These are phyloP conservation scores for Acrossocheilus wenchowensis DNA, from an alignment of 2,797 vertebrate species.

Conservation along the genomic window DNA sequence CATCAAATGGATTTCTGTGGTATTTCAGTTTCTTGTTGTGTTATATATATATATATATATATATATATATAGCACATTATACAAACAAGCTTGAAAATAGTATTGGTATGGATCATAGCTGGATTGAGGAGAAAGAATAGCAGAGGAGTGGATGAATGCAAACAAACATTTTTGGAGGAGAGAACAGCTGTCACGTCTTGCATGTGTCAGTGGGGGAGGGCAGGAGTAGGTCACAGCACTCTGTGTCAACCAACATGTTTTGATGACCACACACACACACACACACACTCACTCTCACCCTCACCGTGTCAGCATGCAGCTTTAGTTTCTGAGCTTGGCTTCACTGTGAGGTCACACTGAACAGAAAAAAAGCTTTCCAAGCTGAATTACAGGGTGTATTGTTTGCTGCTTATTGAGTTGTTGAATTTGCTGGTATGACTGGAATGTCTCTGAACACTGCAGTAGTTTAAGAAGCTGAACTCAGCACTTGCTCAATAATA, in stretches of 20 bases:
- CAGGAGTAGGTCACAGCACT: not conserved
- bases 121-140: not conserved
- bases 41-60: not conserved
- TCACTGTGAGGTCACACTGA: conserved; percentile 17
- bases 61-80: not conserved
- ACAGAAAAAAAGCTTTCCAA: conserved; percentile 38
- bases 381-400: conserved; percentile 11
- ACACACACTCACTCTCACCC: conserved; percentile 9
- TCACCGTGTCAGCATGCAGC: conserved; percentile 18
- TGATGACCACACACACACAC: conserved; percentile 42
- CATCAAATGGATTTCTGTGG: not conserved
- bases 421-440: conserved; percentile 61
- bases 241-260: conserved; percentile 38
- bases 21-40: not conserved
- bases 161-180: conserved; percentile 34
- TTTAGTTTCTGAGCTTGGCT: conserved; percentile 31
- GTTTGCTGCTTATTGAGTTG: conserved; percentile 63
- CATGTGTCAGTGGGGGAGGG: conserved; percentile 16
- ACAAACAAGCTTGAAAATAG: not conserved
- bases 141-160: conserved; percentile 23
- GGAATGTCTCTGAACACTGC: conserved; percentile 65
- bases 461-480: conserved; percentile 32
- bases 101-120: not conserved
- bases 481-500: not conserved
- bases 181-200: conserved; percentile 32